Evolutionary conservation across 2,888 invertebrate genomes (phyloP), one percentile per base, ranked within the genome.

Genomic region (Magallana nippona): DNA sequence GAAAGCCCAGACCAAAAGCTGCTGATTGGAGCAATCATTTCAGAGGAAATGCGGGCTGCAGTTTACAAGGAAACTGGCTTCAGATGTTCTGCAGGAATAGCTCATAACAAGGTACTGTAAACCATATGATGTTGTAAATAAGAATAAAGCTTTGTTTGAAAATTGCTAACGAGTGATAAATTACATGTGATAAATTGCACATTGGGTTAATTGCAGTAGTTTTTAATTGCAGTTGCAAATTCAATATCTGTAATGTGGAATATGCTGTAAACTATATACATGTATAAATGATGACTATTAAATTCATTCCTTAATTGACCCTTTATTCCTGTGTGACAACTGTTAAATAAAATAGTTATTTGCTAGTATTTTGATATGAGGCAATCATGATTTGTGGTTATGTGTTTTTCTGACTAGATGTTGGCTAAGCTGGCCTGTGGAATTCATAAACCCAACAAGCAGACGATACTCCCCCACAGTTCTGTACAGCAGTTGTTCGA

Each of bases 21-120:
- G 81, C 96, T 97, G 0, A 94, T 97, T 22, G 99, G 97, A 17
- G 98, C 97, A 13, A 94, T 96, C 2, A 96, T 99, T 90, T 97
- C 97, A 0, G 98, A 97, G 92, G 96, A 98, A 94, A 97, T 99
- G 91, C 95, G 99, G 91, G 96, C 96, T 63, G 97, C 96, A 22
- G 97, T 99, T 32, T 97, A 95, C 92, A 95, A 96, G 85, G 96
- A 96, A 93, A 99, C 99, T 32, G 97, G 97, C 19, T 99, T 97
- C 93, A 96, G 96, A 89, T 99, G 99, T 94, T 99, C 99, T 10
- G 99, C 99, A 58, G 99, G 99, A 17, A 97, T 99, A 90, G 97
- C 98, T 0, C 98, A 97, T 93, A 99, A 99, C 94, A 99, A 99
- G 95, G 96, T 96, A 89, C 8, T 44, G 44, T 44, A 10, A 44